phyloP scores from a whole-genome alignment of 2,113 vertebrate species.

The Phyllostomus discolor region DNA sequence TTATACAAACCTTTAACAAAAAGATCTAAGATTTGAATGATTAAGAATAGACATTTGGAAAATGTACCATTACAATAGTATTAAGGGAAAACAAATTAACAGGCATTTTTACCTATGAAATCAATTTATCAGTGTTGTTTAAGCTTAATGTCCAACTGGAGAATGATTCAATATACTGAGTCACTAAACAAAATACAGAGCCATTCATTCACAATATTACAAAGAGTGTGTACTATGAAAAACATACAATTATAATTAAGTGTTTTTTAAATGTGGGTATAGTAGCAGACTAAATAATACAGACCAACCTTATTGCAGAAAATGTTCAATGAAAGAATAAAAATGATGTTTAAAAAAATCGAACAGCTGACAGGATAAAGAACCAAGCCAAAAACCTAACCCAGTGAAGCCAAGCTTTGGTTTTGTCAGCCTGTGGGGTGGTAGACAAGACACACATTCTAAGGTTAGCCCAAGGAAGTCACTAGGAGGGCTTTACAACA shows the following conservation, averaged over 20 bases:
- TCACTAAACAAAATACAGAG: not conserved
- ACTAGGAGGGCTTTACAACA: not conserved
- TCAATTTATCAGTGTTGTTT: not conserved
- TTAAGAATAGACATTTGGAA: not conserved
- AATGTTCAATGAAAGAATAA: not conserved
- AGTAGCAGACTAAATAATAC: not conserved
- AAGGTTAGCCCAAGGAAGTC: not conserved
- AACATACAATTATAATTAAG: not conserved
- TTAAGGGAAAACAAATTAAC: not conserved
- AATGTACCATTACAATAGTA: not conserved
- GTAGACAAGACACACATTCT: not conserved
- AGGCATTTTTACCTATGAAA: conserved; percentile 7
- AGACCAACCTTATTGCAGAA: not conserved
- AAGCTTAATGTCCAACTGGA: not conserved
- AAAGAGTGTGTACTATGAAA: not conserved
- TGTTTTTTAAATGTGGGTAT: not conserved
- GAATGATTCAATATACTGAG: not conserved
- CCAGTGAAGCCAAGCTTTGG: not conserved
- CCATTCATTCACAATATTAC: not conserved
- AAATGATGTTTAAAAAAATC: not conserved
- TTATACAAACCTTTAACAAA: not conserved
- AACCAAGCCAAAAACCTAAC: not conserved
- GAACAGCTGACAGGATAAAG: not conserved
- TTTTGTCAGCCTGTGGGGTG: not conserved
- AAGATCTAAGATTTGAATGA: not conserved